These are phyloP conservation scores for Asobara japonica DNA, from an alignment of 1,140 invertebrate species.

Conservation along the genomic window DNA sequence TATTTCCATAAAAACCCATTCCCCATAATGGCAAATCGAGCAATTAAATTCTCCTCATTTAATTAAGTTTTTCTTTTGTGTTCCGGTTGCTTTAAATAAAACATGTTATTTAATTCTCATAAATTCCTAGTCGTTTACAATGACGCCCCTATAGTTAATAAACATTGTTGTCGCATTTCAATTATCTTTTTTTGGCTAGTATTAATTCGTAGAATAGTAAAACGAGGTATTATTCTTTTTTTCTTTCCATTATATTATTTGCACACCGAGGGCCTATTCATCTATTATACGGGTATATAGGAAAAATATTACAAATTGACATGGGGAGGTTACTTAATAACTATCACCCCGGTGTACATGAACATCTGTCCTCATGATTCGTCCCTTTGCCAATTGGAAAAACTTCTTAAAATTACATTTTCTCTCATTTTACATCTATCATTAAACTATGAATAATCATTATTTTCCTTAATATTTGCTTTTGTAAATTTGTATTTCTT, in stretches of 20 bases:
- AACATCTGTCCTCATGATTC: background rate
- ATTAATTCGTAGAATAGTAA: slow-evolving; percentile 49
- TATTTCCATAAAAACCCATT: background rate
- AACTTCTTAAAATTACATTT: background rate
- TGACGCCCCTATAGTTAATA: slow-evolving; percentile 39
- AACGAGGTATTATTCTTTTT: slow-evolving; percentile 48
- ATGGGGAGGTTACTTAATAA: background rate
- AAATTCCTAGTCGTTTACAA: slow-evolving; percentile 29
- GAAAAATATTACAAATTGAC: slow-evolving; percentile 2
- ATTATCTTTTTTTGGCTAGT: slow-evolving; percentile 48
- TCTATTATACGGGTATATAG: background rate
- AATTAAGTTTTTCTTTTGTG: too few relatives aligned
- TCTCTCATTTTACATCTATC: background rate
- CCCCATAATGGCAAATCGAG: background rate
- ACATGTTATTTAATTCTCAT: slow-evolving; percentile 41
- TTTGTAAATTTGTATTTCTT: background rate
- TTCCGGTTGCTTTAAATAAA: slow-evolving; percentile 36
- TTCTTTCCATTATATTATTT: background rate
- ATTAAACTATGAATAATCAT: background rate
- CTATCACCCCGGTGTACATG: background rate
- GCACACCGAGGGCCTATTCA: background rate
- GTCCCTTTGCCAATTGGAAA: background rate
- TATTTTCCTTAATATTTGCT: slow-evolving; percentile 7
- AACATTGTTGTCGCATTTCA: slow-evolving; percentile 37
- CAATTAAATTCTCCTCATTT: background rate